Conservation (phyloP, 2,113 vertebrate species). For the Pelmatolapia mariae region DNA sequence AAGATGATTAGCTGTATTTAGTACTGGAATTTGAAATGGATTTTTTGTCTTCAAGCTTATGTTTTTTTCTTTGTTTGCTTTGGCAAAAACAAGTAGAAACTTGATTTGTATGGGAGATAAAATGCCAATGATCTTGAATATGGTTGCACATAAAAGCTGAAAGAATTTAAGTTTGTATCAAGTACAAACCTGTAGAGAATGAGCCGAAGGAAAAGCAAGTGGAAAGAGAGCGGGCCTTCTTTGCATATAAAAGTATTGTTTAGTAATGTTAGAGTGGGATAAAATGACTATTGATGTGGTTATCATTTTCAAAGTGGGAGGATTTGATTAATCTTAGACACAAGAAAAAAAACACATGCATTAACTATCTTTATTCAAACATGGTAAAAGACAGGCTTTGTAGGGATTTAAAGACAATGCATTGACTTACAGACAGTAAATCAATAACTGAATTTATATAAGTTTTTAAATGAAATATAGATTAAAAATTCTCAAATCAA, state of each 20-base stretch:
- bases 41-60: neutral
- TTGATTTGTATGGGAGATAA: neutral
- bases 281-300: rapidly evolving
- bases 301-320: rapidly evolving
- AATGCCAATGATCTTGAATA: rapidly evolving
- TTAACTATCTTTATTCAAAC: neutral
- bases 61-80: neutral
- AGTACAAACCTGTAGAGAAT: neutral
- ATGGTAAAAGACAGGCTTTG: rapidly evolving
- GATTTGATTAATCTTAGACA: neutral
- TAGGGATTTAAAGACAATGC: neutral
- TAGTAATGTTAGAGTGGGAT: neutral
- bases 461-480: rapidly evolving
- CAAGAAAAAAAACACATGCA: rapidly evolving
- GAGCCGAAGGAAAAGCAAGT: neutral
- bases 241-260: neutral
- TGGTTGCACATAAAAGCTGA: rapidly evolving
- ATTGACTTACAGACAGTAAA: neutral
- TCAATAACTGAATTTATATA: neutral
- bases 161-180: rapidly evolving
- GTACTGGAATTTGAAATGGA: neutral
- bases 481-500: rapidly evolving
- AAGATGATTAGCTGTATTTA: neutral
- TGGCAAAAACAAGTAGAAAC: neutral
- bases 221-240: neutral